A percentile compares a stretch with the other conserved stretches of the same genome.
phyloP scores from a whole-genome alignment of 2,113 vertebrate species.

The Pomatostomus ruficeps region DNA sequence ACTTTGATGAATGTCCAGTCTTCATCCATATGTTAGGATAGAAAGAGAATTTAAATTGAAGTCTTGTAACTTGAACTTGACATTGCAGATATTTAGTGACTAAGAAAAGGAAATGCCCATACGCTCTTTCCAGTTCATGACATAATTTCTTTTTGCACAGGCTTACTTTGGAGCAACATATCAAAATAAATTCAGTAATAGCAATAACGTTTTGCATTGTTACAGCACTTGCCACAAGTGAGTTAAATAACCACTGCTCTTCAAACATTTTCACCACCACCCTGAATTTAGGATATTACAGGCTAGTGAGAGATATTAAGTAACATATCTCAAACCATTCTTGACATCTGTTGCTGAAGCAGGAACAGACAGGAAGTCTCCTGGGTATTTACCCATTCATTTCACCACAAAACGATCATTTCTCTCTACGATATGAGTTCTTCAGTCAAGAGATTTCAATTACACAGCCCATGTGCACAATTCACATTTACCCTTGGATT shows the following conservation, averaged over 20 bases:
- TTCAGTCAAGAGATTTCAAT: slow-evolving; percentile 35
- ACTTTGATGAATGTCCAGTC: not conserved
- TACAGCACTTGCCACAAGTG: not conserved
- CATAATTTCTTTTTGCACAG: not conserved
- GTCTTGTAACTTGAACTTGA: not conserved
- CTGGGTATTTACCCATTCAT: slow-evolving; percentile 18
- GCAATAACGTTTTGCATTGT: not conserved
- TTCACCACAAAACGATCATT: not conserved
- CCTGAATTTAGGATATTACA: slow-evolving; percentile 3
- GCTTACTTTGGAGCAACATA: not conserved
- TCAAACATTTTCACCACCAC: not conserved
- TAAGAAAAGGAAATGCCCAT: not conserved
- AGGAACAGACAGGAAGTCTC: not conserved
- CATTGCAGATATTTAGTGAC: not conserved
- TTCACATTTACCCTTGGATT: slow-evolving; percentile 29
- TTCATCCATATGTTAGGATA: not conserved
- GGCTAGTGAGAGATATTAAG: not conserved
- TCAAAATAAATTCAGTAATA: not conserved
- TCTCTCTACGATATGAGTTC: not conserved
- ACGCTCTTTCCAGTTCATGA: not conserved
- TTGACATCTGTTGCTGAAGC: not conserved
- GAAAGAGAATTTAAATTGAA: not conserved
- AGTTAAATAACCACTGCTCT: not conserved
- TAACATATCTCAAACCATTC: not conserved
- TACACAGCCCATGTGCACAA: slow-evolving; percentile 1